Percentiles rank a stretch among this genome's conserved stretches.
phyloP scores from a whole-genome alignment of 2,113 vertebrate species.

The Cephalopterus ornatus region DNA sequence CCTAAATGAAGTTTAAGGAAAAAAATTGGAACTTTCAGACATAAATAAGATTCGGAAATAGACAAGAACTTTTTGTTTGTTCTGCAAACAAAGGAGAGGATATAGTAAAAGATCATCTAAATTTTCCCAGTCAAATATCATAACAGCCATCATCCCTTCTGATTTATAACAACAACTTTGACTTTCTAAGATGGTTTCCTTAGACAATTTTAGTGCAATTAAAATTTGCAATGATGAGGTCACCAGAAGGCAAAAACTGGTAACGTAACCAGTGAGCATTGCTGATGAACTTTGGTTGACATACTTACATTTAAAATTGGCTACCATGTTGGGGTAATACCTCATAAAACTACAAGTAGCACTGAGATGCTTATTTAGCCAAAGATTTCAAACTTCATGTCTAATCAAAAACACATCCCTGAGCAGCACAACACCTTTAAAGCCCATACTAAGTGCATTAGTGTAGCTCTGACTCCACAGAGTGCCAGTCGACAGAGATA shows the following conservation, averaged over 20 bases:
- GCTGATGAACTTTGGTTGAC: background rate
- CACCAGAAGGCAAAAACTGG: background rate
- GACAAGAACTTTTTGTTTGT: background rate
- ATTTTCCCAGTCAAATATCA: background rate
- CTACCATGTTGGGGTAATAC: background rate
- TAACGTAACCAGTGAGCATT: background rate
- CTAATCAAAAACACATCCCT: background rate
- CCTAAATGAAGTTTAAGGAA: background rate
- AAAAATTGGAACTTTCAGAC: background rate
- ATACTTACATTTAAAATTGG: background rate
- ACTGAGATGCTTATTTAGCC: background rate
- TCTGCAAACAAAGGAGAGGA: background rate
- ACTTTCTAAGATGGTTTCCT: background rate
- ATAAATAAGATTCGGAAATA: background rate
- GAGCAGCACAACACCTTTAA: background rate
- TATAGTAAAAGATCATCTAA: background rate
- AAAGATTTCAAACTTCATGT: background rate
- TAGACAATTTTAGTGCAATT: background rate
- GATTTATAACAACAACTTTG: background rate
- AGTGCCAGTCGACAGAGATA: background rate
- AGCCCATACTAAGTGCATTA: background rate
- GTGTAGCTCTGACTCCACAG: background rate
- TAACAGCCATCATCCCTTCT: background rate
- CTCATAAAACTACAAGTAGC: background rate
- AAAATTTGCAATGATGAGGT: background rate